Conservation (phyloP, 2,113 vertebrate species). For the Zapus hudsonius region DNA sequence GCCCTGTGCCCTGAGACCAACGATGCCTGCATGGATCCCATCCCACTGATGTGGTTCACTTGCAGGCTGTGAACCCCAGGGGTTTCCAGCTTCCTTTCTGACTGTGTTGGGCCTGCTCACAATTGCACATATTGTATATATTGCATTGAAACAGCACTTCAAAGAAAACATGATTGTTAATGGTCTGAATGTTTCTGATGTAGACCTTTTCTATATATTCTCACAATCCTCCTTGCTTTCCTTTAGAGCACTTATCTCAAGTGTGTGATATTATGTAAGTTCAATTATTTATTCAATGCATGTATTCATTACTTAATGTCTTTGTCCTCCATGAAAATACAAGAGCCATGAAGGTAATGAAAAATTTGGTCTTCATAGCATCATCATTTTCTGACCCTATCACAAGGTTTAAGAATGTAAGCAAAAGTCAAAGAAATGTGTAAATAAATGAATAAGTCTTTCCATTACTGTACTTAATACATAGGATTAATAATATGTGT, state of each 20-base stretch:
- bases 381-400: not conserved
- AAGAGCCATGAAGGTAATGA: not conserved
- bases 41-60: not conserved
- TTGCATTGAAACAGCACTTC: not conserved
- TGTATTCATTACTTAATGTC: not conserved
- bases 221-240: not conserved
- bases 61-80: not conserved
- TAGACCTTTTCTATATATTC: not conserved
- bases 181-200: not conserved
- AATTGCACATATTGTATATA: not conserved
- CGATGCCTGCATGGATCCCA: not conserved
- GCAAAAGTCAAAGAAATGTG: not conserved
- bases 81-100: not conserved
- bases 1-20: not conserved
- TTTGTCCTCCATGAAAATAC: not conserved
- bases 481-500: not conserved
- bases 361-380: not conserved
- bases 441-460: not conserved
- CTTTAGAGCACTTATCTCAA: not conserved
- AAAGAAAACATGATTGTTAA: not conserved
- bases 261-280: not conserved
- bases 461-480: not conserved
- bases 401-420: not conserved
- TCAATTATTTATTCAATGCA: not conserved
- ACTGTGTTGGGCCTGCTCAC: not conserved